Evolutionary conservation across 2,797 vertebrate species (phyloP), one percentile per base, ranked within the genome.

Genomic region (Brachyrhaphis roseni): DNA sequence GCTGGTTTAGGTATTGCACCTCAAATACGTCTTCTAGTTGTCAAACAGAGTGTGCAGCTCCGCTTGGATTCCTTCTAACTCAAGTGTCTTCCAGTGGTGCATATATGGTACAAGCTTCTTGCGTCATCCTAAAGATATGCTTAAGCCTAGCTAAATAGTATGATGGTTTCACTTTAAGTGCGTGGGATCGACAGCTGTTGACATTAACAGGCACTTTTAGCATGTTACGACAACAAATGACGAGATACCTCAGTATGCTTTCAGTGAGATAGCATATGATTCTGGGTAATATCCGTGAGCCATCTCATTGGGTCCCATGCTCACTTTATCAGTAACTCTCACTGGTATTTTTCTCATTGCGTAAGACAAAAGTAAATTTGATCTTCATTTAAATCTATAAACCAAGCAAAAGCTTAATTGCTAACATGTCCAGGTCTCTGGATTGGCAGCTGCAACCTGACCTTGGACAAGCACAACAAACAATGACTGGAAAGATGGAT

Each of bases 1-100:
- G 53, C 8, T 36, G 57, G 45, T 53, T 55, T 68, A 53, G 53
- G 71, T 55, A 39, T 26, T 59, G 11, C 18, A 34, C 46, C 11
- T 10, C 15, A 46, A 72, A 66, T 71, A 68, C 20, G 26, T 51
- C 18, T 49, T 78, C 28, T 74, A 10, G 49, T 10, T 11, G 2
- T 26, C 31, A 79, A 78, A 46, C 77, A 72, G 82, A 75, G 62
- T 1, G 28, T 26, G n/a, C 20, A 8, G 23, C 23, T 47, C 1
- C 1, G 4, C 64, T 68, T 41, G 36, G 20, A 68, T 68, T 68
- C 20, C 11, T 43, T 43, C 23, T 70, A 13, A 70, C 18, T 13
- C 39, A 4, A 43, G 39, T 43, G 11, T 41, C 11, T 26, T 70
- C 11, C 64, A 41, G 36, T 68, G 34, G 62, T 39, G 18, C 62